These are phyloP conservation scores for Trachemys scripta DNA, from an alignment of 2,113 vertebrate genomes.

Conservation along the genomic window DNA sequence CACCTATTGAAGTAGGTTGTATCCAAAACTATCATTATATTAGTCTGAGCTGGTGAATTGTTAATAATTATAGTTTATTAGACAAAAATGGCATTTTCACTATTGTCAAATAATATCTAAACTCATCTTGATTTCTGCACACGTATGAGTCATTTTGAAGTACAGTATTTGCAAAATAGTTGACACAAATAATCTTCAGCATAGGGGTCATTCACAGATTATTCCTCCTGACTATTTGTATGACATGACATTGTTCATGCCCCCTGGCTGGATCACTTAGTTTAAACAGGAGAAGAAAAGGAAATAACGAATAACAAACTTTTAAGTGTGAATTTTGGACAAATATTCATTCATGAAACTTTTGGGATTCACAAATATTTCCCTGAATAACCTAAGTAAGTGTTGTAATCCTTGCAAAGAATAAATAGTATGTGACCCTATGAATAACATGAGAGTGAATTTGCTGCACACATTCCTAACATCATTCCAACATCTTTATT, in stretches of 20 bases:
- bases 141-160: not conserved
- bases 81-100: not conserved
- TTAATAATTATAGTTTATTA: not conserved
- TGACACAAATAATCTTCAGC: not conserved
- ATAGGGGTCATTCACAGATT: not conserved
- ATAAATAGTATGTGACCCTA: not conserved
- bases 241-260: not conserved
- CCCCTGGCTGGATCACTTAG: not conserved
- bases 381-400: not conserved
- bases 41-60: not conserved
- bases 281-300: not conserved
- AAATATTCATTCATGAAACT: not conserved
- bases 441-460: not conserved
- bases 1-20: not conserved
- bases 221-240: not conserved
- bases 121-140: not conserved
- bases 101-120: not conserved
- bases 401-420: not conserved
- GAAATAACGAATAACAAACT: not conserved
- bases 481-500: not conserved
- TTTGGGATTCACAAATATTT: not conserved
- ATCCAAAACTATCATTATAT: not conserved
- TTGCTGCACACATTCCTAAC: not conserved
- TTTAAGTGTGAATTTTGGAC: not conserved
- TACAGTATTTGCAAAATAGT: not conserved